These are phyloP conservation scores for Nymphalis c-album DNA, from an alignment of 2,888 invertebrate species.

Conservation along the genomic window DNA sequence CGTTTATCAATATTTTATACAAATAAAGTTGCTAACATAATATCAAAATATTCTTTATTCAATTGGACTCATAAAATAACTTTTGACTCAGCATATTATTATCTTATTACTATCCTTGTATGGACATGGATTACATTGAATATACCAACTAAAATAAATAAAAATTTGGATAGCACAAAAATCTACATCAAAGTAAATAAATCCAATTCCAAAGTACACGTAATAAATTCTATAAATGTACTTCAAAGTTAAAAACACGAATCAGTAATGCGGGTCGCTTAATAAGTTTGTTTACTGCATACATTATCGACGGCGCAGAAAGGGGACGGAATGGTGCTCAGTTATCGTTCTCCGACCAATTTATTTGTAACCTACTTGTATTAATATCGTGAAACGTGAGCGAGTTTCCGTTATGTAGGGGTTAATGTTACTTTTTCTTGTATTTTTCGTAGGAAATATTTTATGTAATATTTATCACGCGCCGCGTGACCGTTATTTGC, in stretches of 20 bases:
- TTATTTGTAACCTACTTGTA: conserved; percentile 41
- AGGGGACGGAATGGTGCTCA: conserved; percentile 38
- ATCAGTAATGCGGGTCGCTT: conserved; percentile 47
- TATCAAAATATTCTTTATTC: no score
- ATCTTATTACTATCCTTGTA: no score
- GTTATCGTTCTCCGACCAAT: conserved; percentile 44
- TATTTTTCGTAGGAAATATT: conserved; percentile 24
- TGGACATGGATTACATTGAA: no score
- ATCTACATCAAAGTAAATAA: no score
- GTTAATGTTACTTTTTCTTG: conserved; percentile 26
- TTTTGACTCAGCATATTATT: no score
- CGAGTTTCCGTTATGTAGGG: conserved; percentile 25
- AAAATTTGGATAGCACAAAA: no score
- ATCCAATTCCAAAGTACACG: no score
- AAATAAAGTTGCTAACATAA: no score
- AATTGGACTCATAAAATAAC: no score
- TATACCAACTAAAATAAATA: no score
- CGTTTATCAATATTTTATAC: no score
- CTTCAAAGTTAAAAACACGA: conserved; percentile 47
- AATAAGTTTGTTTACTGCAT: conserved; percentile 65
- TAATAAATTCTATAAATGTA: conserved; percentile 22
- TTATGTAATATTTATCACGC: conserved; percentile 25
- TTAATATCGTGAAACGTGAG: conserved; percentile 25
- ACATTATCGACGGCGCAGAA: conserved; percentile 44
- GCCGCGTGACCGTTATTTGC: conserved; percentile 12